These are phyloP conservation scores for Gila robusta DNA, from an alignment of 2,797 vertebrate species.

Conservation along the genomic window DNA sequence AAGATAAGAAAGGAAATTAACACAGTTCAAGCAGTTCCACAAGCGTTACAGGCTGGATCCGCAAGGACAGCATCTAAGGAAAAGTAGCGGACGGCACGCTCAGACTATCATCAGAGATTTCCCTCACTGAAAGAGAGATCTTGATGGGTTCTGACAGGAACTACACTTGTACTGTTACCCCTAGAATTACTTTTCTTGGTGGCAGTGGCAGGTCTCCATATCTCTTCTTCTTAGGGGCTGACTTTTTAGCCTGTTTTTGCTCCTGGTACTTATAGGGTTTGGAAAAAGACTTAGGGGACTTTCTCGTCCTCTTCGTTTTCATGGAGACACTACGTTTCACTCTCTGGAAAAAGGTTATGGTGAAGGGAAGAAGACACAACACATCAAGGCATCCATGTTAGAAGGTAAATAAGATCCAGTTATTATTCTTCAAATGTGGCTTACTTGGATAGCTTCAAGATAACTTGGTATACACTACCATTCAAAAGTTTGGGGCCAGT, in stretches of 20 bases:
- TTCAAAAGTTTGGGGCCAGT: not conserved
- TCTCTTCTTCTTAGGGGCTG: conserved; percentile 91
- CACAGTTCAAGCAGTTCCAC: conserved; percentile 67
- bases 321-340: conserved; percentile 89
- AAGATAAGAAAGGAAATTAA: conserved; percentile 74
- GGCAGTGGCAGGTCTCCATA: conserved; percentile 87
- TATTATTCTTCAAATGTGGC: not conserved
- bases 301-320: conserved; percentile 94
- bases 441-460: not conserved
- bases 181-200: conserved; percentile 87
- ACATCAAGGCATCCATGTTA: conserved; percentile 57
- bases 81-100: conserved; percentile 68
- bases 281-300: conserved; percentile 89
- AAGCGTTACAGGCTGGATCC: conserved; percentile 71
- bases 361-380: conserved; percentile 85
- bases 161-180: conserved; percentile 86
- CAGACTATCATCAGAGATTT: conserved; percentile 92
- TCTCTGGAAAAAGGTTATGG: conserved; percentile 88
- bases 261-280: conserved; percentile 86
- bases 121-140: conserved; percentile 86
- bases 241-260: conserved; percentile 88
- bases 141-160: conserved; percentile 84
- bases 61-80: conserved; percentile 72
- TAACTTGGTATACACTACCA: not conserved
- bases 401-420: conserved; percentile 71